Evolutionary conservation across 2,797 vertebrate genomes (phyloP).

Genomic region (Pelodytes ibericus): DNA sequence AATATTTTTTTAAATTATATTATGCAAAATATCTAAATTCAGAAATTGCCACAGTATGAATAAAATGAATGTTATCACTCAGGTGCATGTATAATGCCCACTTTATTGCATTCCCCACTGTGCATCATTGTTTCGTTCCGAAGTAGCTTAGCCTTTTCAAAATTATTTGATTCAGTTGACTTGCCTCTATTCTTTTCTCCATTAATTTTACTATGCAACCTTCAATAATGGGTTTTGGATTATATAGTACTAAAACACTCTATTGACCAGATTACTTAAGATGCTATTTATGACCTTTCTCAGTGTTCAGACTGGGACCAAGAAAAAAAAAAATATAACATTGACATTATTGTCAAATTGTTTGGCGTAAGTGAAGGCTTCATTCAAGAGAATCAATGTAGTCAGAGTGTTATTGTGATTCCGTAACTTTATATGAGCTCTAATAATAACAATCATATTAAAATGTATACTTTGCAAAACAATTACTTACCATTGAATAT

Average conservation of each 20-base stretch:
- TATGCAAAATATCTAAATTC: background rate
- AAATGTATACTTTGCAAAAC: too few species aligned
- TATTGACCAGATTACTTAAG: conserved; percentile 48
- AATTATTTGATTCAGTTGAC: conserved; percentile 50
- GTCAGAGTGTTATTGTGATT: background rate
- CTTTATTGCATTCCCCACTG: conserved; percentile 40
- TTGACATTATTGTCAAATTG: conserved; percentile 18
- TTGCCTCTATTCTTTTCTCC: conserved; percentile 36
- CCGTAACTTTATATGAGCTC: background rate
- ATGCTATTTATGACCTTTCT: conserved; percentile 46
- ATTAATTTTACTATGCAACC: conserved; percentile 46
- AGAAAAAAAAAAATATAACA: conserved; percentile 29
- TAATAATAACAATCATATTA: background rate
- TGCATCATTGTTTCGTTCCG: conserved; percentile 45
- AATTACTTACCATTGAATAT: too few species aligned
- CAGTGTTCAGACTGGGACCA: conserved; percentile 32
- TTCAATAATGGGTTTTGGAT: conserved; percentile 46
- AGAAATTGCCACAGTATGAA: conserved; percentile 22
- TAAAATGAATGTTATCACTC: conserved; percentile 18
- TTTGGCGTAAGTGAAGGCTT: conserved; percentile 12
- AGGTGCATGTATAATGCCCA: conserved; percentile 40
- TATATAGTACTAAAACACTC: conserved; percentile 31
- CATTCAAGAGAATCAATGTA: background rate
- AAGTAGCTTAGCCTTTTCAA: conserved; percentile 43
- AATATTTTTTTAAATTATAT: background rate